phyloP scores from a whole-genome alignment of 2,888 invertebrate species.

The Camptogramma bilineatum region DNA sequence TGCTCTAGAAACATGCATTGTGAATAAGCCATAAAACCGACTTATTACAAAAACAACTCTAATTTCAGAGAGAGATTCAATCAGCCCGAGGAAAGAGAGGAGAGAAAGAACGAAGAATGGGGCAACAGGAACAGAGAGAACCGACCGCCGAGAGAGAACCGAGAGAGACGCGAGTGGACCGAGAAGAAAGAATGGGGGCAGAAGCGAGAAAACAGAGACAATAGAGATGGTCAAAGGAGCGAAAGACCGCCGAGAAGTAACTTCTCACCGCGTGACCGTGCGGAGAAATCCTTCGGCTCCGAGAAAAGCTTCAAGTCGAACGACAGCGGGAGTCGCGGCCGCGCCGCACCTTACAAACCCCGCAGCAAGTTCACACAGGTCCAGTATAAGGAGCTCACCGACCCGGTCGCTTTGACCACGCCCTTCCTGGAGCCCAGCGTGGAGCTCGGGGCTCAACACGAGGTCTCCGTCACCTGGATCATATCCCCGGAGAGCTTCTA shows the following conservation, averaged over 20 bases:
- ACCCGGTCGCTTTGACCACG: constrained; percentile 79
- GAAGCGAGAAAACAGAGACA: constrained; percentile 50
- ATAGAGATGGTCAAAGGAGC: constrained; percentile 30
- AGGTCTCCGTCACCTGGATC: constrained; percentile 90
- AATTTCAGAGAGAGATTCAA: constrained; percentile 56
- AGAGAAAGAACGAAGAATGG: constrained; percentile 60
- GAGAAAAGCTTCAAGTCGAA: constrained; percentile 67
- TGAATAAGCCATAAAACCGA: constrained; percentile 3
- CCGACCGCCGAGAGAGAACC: constrained; percentile 38
- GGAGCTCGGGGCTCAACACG: constrained; percentile 81
- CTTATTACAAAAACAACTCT: not conserved
- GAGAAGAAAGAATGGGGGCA: constrained; percentile 50
- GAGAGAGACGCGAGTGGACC: constrained; percentile 54
- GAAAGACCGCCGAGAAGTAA: constrained; percentile 63
- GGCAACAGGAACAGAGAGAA: constrained; percentile 49
- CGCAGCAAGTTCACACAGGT: constrained; percentile 68
- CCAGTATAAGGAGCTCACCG: constrained; percentile 67
- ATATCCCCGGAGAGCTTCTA: constrained; percentile 90
- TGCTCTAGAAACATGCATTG: constrained; percentile 21
- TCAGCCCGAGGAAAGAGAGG: constrained; percentile 62
- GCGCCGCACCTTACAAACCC: constrained; percentile 64
- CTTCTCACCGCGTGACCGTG: constrained; percentile 72
- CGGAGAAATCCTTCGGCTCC: constrained; percentile 64
- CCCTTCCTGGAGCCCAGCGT: constrained; percentile 78
- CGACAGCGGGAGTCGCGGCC: constrained; percentile 59